Conservation (phyloP, 2,113 vertebrate genomes). For the Corythaixoides concolor region DNA sequence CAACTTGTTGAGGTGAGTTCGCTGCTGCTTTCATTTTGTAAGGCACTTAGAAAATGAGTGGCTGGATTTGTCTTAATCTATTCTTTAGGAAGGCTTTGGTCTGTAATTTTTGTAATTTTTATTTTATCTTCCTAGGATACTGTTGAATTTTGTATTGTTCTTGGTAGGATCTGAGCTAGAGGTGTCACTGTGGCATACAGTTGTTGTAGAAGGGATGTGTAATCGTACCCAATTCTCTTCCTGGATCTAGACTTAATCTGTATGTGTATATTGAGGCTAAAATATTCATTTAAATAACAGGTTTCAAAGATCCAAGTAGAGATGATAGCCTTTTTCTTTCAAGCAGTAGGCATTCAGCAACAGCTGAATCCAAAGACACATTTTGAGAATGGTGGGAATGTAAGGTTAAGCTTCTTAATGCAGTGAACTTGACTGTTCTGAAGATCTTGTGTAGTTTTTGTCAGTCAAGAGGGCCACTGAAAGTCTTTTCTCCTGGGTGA, state of each 20-base stretch:
- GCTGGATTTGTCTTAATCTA: neutral
- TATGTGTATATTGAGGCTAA: neutral
- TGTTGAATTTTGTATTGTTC: neutral
- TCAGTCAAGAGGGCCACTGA: neutral
- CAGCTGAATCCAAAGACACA: neutral
- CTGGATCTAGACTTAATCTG: neutral
- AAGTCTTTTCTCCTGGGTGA: neutral
- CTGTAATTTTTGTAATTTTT: neutral
- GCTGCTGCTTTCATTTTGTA: neutral
- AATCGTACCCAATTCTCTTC: neutral
- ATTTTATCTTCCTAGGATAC: neutral
- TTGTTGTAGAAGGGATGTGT: neutral
- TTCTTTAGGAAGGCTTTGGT: neutral
- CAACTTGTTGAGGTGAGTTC: conserved; percentile 91
- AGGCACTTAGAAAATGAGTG: neutral
- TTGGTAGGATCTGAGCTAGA: neutral
- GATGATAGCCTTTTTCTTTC: neutral
- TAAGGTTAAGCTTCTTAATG: neutral
- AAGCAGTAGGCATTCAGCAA: neutral
- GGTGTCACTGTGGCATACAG: neutral
- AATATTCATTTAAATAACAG: neutral
- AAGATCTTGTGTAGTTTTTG: neutral
- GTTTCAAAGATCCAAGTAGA: neutral
- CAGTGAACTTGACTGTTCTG: neutral
- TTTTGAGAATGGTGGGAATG: neutral